Evolutionary conservation across 2,888 invertebrate genomes (phyloP).

Genomic region (Leptogaster cylindrica): DNA sequence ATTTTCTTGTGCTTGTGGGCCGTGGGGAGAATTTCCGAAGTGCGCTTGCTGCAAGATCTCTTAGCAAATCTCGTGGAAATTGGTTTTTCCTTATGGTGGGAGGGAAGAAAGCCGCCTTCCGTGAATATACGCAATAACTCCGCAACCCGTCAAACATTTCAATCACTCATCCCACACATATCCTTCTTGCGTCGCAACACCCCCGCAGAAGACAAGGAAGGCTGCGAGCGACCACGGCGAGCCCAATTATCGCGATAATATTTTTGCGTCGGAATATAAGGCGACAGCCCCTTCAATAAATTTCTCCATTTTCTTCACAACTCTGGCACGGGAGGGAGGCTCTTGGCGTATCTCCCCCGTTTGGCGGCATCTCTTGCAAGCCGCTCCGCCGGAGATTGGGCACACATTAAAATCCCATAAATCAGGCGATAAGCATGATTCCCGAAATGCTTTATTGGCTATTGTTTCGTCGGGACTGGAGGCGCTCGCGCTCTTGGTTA

Average conservation of each 20-base stretch:
- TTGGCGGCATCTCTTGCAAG: constrained; percentile 48
- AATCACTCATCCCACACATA: constrained; percentile 17
- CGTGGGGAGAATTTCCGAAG: too few relatives aligned
- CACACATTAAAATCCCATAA: constrained; percentile 63
- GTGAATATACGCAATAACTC: constrained; percentile 13
- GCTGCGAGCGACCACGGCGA: constrained; percentile 22
- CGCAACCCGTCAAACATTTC: background rate
- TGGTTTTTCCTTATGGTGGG: too few relatives aligned
- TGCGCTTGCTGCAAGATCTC: too few relatives aligned
- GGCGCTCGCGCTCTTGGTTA: background rate
- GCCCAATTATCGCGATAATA: constrained; percentile 46
- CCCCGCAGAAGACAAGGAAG: constrained; percentile 11
- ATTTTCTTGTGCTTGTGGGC: too few relatives aligned
- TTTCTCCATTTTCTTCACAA: constrained; percentile 40
- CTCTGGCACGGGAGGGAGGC: constrained; percentile 41
- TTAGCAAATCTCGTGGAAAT: too few relatives aligned
- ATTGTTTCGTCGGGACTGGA: constrained; percentile 54
- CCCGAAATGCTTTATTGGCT: constrained; percentile 62
- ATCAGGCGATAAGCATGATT: constrained; percentile 63
- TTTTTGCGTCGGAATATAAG: constrained; percentile 40
- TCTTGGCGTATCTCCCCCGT: constrained; percentile 46
- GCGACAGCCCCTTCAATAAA: constrained; percentile 46
- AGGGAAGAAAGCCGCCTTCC: too few relatives aligned
- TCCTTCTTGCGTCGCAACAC: background rate
- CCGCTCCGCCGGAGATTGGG: constrained; percentile 55